Conservation (phyloP, 2,797 vertebrate genomes). For the Parauchenoglanis punctatus region DNA sequence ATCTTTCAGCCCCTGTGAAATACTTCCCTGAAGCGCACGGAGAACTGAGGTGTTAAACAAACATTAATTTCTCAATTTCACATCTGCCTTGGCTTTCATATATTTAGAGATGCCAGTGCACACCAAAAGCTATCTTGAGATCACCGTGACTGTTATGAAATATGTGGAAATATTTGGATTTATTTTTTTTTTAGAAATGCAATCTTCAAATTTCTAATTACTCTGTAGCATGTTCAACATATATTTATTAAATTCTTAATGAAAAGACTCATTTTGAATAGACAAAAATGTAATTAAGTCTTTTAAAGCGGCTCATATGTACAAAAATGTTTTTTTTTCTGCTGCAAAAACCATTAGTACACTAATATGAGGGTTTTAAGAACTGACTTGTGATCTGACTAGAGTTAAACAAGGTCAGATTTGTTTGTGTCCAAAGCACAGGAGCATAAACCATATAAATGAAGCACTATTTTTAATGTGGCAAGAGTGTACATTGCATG, state of each 20-base stretch:
- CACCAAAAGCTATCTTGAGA: conserved; percentile 42
- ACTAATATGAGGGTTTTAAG: not conserved
- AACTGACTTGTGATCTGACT: conserved; percentile 3
- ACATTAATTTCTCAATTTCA: conserved; percentile 60
- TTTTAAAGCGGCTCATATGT: not conserved
- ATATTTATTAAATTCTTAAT: not conserved
- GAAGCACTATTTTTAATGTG: conserved; percentile 1
- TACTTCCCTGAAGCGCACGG: conserved; percentile 41
- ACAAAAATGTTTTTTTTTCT: not conserved
- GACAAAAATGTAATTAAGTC: not conserved
- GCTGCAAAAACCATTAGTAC: not conserved
- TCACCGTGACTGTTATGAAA: conserved; percentile 21
- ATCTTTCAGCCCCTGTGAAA: conserved; percentile 53
- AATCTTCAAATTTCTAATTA: not conserved
- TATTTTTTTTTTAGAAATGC: not conserved
- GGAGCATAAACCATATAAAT: conserved; percentile 3
- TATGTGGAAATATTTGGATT: conserved; percentile 1
- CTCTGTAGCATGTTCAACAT: not conserved
- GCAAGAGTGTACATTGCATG: not conserved
- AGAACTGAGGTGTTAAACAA: conserved; percentile 56
- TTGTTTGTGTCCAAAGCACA: not conserved
- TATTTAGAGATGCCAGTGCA: conserved; percentile 58
- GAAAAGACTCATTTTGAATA: not conserved
- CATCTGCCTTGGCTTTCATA: conserved; percentile 56
- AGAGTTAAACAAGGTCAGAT: not conserved